Conservation (phyloP, 64 coral and sea anemone species). For the Montipora capricornis region DNA sequence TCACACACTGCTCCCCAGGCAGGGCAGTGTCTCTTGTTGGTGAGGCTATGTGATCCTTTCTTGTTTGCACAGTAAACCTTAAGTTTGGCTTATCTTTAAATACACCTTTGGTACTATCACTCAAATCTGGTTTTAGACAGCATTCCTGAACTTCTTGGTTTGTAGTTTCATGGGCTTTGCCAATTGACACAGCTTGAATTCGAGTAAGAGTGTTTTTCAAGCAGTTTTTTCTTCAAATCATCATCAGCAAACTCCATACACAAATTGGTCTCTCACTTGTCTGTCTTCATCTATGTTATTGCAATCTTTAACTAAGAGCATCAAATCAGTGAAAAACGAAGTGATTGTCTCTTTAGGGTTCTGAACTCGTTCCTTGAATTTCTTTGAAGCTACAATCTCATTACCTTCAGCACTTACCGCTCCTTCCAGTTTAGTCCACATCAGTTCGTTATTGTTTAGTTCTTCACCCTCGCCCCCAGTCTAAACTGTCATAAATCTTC, state of each 20-base stretch:
- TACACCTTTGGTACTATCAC: too few species aligned
- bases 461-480: too few species aligned
- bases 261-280: not conserved
- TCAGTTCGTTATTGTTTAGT: not conserved
- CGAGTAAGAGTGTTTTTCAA: slow-evolving; percentile 12
- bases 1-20: too few species aligned
- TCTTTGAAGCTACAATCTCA: not conserved
- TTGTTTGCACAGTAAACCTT: too few species aligned
- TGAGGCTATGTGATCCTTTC: too few species aligned
- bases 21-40: too few species aligned
- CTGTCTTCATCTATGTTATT: not conserved
- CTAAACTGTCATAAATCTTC: too few species aligned
- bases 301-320: not conserved
- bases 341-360: not conserved
- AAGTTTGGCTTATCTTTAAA: too few species aligned
- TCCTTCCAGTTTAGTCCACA: slow-evolving; percentile 1
- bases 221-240: not conserved
- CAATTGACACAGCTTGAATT: not conserved
- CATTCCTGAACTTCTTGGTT: too few species aligned
- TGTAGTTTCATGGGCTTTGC: not conserved
- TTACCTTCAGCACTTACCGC: slow-evolving; percentile 43
- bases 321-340: not conserved
- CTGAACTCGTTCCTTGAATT: not conserved
- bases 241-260: not conserved
- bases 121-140: too few species aligned